These are phyloP conservation scores for Leptoteleia sp. DNA, from an alignment of 1,140 invertebrate species.

Conservation along the genomic window DNA sequence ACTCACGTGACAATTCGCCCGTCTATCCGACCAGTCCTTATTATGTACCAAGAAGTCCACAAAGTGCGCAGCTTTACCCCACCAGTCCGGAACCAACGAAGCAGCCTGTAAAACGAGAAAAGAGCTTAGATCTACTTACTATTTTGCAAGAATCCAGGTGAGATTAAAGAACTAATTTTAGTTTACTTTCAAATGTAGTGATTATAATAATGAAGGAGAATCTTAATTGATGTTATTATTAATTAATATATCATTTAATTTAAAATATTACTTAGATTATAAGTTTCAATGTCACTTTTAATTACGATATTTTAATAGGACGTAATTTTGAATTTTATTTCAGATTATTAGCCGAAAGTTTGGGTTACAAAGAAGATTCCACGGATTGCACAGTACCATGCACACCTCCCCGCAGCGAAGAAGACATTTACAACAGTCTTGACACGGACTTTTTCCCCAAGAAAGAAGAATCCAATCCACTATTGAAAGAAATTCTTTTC, in stretches of 20 bases:
- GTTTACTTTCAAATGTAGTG: too few species aligned
- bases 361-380: conserved; percentile 79
- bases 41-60: conserved; percentile 79
- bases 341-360: conserved; percentile 78
- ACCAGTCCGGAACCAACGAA: conserved; percentile 79
- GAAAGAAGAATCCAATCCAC: conserved; percentile 74
- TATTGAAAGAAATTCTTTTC: conserved; percentile 77
- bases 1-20: conserved; percentile 83
- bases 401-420: conserved; percentile 78
- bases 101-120: conserved; percentile 81
- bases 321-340: too few species aligned
- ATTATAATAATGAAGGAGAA: too few species aligned
- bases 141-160: conserved; percentile 81
- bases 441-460: conserved; percentile 79
- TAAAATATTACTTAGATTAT: too few species aligned
- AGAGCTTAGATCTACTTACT: conserved; percentile 79
- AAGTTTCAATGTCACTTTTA: too few species aligned
- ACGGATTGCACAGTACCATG: conserved; percentile 80
- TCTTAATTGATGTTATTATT: too few species aligned
- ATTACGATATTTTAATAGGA: too few species aligned
- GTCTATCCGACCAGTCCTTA: conserved; percentile 84
- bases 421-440: conserved; percentile 79
- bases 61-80: conserved; percentile 82
- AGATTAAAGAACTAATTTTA: too few species aligned
- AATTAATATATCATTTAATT: too few species aligned